phyloP scores from a whole-genome alignment of 2,797 vertebrate genomes.

The Gymnodraco acuticeps region DNA sequence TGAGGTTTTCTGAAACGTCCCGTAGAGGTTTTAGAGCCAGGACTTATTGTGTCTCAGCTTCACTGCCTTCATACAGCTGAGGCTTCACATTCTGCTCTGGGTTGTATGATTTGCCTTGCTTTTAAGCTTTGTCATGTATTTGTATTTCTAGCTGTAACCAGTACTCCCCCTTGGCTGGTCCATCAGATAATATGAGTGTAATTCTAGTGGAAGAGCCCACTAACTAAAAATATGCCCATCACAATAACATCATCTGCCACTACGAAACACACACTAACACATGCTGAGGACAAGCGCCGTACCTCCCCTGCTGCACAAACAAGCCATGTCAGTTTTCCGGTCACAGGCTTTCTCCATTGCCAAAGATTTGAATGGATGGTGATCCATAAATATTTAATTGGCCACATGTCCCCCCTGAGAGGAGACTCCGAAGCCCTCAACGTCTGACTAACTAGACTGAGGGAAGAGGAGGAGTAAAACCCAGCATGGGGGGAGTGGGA shows the following conservation, averaged over 20 bases:
- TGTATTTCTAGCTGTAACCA: slow-evolving; percentile 4
- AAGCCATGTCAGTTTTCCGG: slow-evolving; percentile 69
- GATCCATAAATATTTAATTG: slow-evolving; percentile 83
- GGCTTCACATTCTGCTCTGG: background rate
- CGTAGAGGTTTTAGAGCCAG: background rate
- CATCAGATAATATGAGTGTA: slow-evolving; percentile 37
- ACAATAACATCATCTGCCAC: slow-evolving; percentile 52
- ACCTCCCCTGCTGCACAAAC: slow-evolving; percentile 63
- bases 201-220: slow-evolving; percentile 17
- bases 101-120: background rate
- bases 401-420: slow-evolving; percentile 44
- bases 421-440: slow-evolving; percentile 47
- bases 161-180: background rate
- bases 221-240: slow-evolving; percentile 47
- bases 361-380: slow-evolving; percentile 76
- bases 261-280: slow-evolving; percentile 33
- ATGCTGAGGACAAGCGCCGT: slow-evolving; percentile 52
- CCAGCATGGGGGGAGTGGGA: slow-evolving; percentile 3
- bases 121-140: background rate
- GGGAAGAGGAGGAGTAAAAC: slow-evolving; percentile 12
- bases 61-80: background rate
- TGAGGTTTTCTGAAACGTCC: background rate
- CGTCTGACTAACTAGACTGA: slow-evolving; percentile 62
- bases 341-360: slow-evolving; percentile 63
- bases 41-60: background rate